Percentiles rank a stretch among this genome's conserved stretches.
phyloP scores from a whole-genome alignment of 2,797 vertebrate species.

The Sebastes flavidus region DNA sequence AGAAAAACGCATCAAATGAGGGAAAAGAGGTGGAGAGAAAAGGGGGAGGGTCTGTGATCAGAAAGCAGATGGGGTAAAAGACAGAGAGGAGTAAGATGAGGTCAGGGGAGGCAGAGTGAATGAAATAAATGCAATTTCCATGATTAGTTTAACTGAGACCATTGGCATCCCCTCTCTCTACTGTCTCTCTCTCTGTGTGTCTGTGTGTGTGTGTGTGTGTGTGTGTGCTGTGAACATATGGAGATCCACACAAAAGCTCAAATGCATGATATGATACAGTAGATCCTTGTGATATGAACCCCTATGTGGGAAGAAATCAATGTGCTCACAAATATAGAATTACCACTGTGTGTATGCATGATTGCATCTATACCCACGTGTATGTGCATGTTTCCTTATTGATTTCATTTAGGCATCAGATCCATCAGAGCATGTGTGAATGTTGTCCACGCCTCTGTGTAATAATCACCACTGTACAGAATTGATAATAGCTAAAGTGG shows the following conservation, averaged over 20 bases:
- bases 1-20: not conserved
- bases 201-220: slow-evolving; percentile 1
- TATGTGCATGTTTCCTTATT: not conserved
- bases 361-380: not conserved
- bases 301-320: slow-evolving; percentile 34
- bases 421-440: not conserved
- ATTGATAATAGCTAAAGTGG: slow-evolving; percentile 28
- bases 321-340: slow-evolving; percentile 36
- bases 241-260: slow-evolving; percentile 34
- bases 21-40: not conserved
- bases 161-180: slow-evolving; percentile 32
- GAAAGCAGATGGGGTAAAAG: not conserved
- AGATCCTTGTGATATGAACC: slow-evolving; percentile 43
- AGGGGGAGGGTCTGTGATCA: slow-evolving; percentile 1
- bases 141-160: slow-evolving; percentile 66
- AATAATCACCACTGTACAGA: slow-evolving; percentile 38
- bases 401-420: slow-evolving; percentile 13
- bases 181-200: not conserved
- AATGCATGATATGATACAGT: slow-evolving; percentile 45
- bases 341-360: not conserved
- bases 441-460: not conserved
- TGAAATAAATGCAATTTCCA: slow-evolving; percentile 66
- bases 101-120: slow-evolving; percentile 40
- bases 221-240: slow-evolving; percentile 9
- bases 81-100: slow-evolving; percentile 9